A percentile compares a stretch with the other conserved stretches of the same genome.
These are phyloP conservation scores for Thymelicus acteon DNA, from an alignment of 2,888 invertebrate genomes.

Conservation along the genomic window DNA sequence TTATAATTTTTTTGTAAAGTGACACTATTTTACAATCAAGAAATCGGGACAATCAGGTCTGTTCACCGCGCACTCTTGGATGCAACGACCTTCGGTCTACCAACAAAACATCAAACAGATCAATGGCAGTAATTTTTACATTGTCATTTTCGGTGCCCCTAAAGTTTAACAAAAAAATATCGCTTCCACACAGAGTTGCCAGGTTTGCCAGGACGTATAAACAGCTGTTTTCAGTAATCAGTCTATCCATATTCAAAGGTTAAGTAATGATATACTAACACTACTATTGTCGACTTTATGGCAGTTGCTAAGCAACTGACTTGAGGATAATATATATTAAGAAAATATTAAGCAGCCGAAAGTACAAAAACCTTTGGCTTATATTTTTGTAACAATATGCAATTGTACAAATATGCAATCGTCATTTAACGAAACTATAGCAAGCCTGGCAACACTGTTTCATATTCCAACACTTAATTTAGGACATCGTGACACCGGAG, in stretches of 20 bases:
- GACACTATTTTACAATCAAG: not conserved
- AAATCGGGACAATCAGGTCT: not conserved
- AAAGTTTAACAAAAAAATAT: too few species aligned
- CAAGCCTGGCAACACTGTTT: slow-evolving; percentile 1
- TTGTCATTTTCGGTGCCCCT: not conserved
- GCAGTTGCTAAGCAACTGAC: too few species aligned
- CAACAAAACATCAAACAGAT: not conserved
- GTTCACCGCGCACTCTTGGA: not conserved
- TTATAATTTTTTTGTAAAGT: not conserved
- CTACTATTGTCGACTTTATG: too few species aligned
- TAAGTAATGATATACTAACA: too few species aligned
- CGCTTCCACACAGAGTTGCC: not conserved
- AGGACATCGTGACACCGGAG: slow-evolving; percentile 33
- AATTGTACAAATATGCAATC: not conserved
- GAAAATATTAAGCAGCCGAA: too few species aligned
- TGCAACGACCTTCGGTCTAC: not conserved
- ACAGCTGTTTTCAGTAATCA: not conserved
- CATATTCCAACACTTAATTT: slow-evolving; percentile 20
- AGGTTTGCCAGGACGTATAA: not conserved
- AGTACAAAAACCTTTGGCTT: too few species aligned
- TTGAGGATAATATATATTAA: too few species aligned
- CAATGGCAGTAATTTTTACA: not conserved
- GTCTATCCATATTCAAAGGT: not conserved
- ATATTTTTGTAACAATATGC: not conserved
- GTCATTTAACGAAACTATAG: not conserved